phyloP scores from a whole-genome alignment of 2,888 invertebrate species.

The Ectemnius continuus region DNA sequence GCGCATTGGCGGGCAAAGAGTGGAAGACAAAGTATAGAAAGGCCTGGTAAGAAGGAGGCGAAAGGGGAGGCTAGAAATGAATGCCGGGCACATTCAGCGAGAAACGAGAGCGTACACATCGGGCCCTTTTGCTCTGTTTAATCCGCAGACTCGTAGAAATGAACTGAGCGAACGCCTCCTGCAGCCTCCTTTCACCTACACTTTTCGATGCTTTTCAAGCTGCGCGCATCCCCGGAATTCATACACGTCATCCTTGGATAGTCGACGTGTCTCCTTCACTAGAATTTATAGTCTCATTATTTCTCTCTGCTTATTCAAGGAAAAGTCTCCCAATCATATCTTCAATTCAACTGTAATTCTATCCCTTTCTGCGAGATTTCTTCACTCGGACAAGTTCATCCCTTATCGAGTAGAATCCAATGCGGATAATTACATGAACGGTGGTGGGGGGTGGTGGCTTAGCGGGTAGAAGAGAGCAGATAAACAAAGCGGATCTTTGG shows the following conservation, averaged over 20 bases:
- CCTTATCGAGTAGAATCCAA: background rate
- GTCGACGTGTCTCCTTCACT: too few relatives aligned
- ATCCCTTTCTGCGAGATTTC: too few relatives aligned
- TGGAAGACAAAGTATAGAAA: slow-evolving; percentile 24
- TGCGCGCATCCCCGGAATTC: too few relatives aligned
- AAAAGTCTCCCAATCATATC: too few relatives aligned
- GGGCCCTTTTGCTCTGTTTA: slow-evolving; percentile 44
- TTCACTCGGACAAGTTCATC: background rate
- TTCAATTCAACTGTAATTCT: too few relatives aligned
- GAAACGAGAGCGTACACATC: slow-evolving; percentile 45
- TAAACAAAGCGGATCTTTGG: slow-evolving; percentile 3
- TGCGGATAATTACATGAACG: background rate
- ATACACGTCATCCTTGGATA: too few relatives aligned
- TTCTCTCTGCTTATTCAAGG: too few relatives aligned
- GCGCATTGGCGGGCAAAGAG: slow-evolving; percentile 18
- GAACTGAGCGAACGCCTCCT: slow-evolving; percentile 25
- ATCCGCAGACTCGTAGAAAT: slow-evolving; percentile 35
- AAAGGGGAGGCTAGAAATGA: slow-evolving; percentile 46
- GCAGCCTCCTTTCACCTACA: slow-evolving; percentile 38
- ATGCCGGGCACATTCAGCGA: slow-evolving; percentile 41
- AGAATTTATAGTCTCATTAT: too few relatives aligned
- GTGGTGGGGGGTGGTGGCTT: background rate
- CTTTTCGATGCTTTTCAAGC: slow-evolving; percentile 22
- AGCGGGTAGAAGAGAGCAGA: background rate
- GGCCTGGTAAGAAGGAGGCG: slow-evolving; percentile 27